Evolutionary conservation across 2,888 invertebrate species (phyloP).

Genomic region (Acronicta alni): DNA sequence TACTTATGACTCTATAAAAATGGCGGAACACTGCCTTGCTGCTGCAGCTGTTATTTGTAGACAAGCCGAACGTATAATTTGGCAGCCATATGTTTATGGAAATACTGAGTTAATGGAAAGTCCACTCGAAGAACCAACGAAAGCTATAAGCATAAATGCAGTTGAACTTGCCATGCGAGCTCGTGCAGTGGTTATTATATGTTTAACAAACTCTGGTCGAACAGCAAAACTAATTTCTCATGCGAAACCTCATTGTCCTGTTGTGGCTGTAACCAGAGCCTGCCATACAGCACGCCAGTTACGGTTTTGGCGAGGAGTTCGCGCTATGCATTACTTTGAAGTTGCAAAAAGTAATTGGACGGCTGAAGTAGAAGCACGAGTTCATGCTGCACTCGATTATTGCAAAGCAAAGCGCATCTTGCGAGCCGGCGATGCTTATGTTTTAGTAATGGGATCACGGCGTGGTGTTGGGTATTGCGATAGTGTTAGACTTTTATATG

Average conservation of each 20-base stretch:
- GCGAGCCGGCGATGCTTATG: slow-evolving; percentile 80
- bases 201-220: slow-evolving; percentile 92
- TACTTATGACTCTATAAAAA: slow-evolving; percentile 74
- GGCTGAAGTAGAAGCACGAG: slow-evolving; percentile 77
- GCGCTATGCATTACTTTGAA: slow-evolving; percentile 87
- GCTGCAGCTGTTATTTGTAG: slow-evolving; percentile 93
- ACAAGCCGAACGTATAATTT: slow-evolving; percentile 96
- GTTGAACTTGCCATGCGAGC: slow-evolving; percentile 80
- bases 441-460: slow-evolving; percentile 78
- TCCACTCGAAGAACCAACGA: slow-evolving; percentile 87
- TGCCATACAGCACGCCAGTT: slow-evolving; percentile 91
- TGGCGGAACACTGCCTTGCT: slow-evolving; percentile 91
- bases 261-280: slow-evolving; percentile 92
- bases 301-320: slow-evolving; percentile 85
- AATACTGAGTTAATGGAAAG: slow-evolving; percentile 91
- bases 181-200: slow-evolving; percentile 90
- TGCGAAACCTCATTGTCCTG: slow-evolving; percentile 92
- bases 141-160: slow-evolving; percentile 86
- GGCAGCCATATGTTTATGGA: slow-evolving; percentile 94
- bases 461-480: slow-evolving; percentile 84
- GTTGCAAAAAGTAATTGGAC: slow-evolving; percentile 70
- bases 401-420: slow-evolving; percentile 82
- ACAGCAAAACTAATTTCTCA: slow-evolving; percentile 92
- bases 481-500: slow-evolving; percentile 78
- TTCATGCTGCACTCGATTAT: slow-evolving; percentile 80